phyloP scores from a whole-genome alignment of 2,113 vertebrate species.

The Myotis yumanensis region DNA sequence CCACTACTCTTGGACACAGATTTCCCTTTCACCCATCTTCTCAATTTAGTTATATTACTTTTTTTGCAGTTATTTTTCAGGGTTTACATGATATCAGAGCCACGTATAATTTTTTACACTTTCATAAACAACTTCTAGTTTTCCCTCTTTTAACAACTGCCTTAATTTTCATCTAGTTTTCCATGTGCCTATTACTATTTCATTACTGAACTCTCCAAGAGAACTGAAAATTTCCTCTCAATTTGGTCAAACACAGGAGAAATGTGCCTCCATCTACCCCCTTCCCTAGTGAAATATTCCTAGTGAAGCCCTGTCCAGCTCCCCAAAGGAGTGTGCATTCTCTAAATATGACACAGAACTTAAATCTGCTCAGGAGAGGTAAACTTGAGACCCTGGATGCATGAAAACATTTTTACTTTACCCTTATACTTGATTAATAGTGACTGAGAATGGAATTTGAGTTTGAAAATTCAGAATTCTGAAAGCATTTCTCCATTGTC shows the following conservation, averaged over 20 bases:
- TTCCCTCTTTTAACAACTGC: not conserved
- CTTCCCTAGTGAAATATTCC: not conserved
- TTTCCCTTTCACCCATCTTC: not conserved
- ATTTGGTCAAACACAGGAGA: not conserved
- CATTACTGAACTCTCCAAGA: not conserved
- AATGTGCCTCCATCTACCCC: not conserved
- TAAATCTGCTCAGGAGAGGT: not conserved
- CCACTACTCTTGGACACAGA: not conserved
- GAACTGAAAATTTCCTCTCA: not conserved
- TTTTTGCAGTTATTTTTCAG: not conserved
- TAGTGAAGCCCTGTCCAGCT: not conserved
- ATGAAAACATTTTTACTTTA: not conserved
- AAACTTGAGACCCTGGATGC: not conserved
- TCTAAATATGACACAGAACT: not conserved
- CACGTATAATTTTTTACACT: not conserved
- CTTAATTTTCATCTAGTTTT: slow-evolving; percentile 4
- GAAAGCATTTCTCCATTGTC: not conserved
- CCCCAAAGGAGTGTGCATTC: not conserved
- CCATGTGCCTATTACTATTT: not conserved
- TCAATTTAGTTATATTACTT: not conserved
- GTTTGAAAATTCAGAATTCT: not conserved
- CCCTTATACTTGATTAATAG: not conserved
- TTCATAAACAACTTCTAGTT: not conserved
- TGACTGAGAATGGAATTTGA: not conserved
- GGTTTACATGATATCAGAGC: not conserved